A percentile compares a stretch with the other conserved stretches of the same genome.
These are phyloP conservation scores for Podarcis cretensis DNA, from an alignment of 2,113 vertebrate genomes.

Conservation along the genomic window DNA sequence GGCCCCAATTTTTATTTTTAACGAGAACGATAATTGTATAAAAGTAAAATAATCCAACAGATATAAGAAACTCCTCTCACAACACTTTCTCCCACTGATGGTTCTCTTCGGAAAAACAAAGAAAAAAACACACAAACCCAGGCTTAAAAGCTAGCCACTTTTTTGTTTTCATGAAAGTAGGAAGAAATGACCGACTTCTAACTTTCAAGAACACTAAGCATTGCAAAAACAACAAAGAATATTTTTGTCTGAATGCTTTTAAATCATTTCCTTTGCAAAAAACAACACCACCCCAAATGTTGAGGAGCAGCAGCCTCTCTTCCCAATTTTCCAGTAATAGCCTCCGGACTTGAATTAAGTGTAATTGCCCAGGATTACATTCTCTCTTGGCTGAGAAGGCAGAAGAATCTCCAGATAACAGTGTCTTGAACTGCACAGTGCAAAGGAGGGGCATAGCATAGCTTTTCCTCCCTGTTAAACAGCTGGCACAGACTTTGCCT, in stretches of 20 bases:
- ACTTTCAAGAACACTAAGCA: not conserved
- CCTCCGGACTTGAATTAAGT: conserved; percentile 1
- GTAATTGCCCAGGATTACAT: conserved; percentile 51
- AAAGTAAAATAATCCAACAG: not conserved
- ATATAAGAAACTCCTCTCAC: not conserved
- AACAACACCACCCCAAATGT: not conserved
- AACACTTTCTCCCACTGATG: not conserved
- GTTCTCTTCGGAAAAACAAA: not conserved
- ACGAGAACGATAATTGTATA: too few relatives aligned
- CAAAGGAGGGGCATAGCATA: not conserved
- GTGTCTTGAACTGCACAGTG: conserved; percentile 20
- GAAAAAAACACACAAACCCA: not conserved
- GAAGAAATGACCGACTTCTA: not conserved
- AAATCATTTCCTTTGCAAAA: not conserved
- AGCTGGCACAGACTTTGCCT: conserved; percentile 34
- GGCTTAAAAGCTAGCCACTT: not conserved
- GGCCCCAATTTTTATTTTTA: not conserved
- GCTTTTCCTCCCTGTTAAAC: conserved; percentile 32
- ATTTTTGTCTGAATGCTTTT: not conserved
- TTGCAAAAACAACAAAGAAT: not conserved
- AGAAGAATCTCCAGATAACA: conserved; percentile 41
- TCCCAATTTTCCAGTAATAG: conserved; percentile 44
- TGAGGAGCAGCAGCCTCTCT: conserved; percentile 21
- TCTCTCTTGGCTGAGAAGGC: conserved; percentile 22
- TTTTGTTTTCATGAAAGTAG: not conserved